These are phyloP conservation scores for Ceratothoa steindachneri DNA, from an alignment of 2,888 invertebrate genomes.

Conservation along the genomic window DNA sequence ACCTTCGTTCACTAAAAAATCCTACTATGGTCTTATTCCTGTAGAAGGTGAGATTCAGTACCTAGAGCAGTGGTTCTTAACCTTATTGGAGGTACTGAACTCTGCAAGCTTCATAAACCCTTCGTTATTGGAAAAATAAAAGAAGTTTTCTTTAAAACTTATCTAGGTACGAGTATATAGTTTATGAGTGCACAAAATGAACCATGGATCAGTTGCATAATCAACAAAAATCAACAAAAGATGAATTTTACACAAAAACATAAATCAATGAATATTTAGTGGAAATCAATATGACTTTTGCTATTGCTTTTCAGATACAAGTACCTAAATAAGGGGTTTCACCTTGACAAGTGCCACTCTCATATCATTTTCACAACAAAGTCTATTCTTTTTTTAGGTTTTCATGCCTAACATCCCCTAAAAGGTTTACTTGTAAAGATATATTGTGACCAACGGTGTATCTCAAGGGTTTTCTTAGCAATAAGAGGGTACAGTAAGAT, in stretches of 20 bases:
- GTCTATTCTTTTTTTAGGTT: neutral
- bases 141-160: neutral
- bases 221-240: too few relatives aligned
- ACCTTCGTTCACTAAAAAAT: too few relatives aligned
- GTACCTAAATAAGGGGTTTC: neutral
- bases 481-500: too few relatives aligned
- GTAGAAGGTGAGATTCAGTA: too few relatives aligned
- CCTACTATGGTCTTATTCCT: too few relatives aligned
- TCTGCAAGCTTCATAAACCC: neutral
- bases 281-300: too few relatives aligned
- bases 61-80: neutral
- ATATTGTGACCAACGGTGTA: too few relatives aligned
- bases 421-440: neutral
- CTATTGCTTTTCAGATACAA: neutral
- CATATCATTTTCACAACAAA: neutral
- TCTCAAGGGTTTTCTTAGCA: too few relatives aligned
- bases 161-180: neutral
- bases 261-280: too few relatives aligned
- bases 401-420: neutral
- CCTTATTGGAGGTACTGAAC: neutral
- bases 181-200: neutral
- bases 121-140: neutral
- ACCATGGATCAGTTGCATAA: neutral
- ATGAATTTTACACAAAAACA: too few relatives aligned
- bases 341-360: too few relatives aligned